Percentiles rank a stretch among this genome's conserved stretches.
Conservation (phyloP, 2,797 vertebrate species). For the Labeo calbasu region DNA sequence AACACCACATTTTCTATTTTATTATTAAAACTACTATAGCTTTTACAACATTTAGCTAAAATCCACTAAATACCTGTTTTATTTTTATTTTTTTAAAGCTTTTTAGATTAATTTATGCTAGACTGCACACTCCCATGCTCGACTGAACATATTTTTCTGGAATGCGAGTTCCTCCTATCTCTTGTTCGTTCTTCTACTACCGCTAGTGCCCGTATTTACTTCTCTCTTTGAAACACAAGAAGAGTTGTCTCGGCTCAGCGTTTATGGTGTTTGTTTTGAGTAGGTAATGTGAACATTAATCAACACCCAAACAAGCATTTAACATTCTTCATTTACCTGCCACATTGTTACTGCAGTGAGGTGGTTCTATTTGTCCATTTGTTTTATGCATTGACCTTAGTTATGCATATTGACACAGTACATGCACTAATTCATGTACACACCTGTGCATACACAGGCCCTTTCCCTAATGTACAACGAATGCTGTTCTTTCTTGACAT, state of each 20-base stretch:
- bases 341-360: constrained; percentile 12
- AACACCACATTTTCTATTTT: not conserved
- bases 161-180: not conserved
- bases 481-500: not conserved
- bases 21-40: not conserved
- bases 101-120: not conserved
- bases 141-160: not conserved
- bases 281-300: constrained; percentile 29
- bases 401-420: not conserved
- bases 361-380: not conserved
- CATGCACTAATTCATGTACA: constrained; percentile 2
- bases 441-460: constrained; percentile 23
- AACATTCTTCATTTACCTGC: constrained; percentile 23
- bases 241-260: not conserved
- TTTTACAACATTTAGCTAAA: not conserved
- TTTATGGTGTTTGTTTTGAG: constrained; percentile 37
- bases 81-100: not conserved
- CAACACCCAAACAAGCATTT: constrained; percentile 38
- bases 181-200: not conserved
- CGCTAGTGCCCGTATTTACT: not conserved
- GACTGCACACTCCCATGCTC: not conserved
- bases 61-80: not conserved
- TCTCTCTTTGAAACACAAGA: constrained; percentile 24
- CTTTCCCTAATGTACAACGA: not conserved
- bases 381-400: constrained; percentile 15